phyloP scores from a whole-genome alignment of 2,113 vertebrate genomes.

The Rhinopithecus roxellana region DNA sequence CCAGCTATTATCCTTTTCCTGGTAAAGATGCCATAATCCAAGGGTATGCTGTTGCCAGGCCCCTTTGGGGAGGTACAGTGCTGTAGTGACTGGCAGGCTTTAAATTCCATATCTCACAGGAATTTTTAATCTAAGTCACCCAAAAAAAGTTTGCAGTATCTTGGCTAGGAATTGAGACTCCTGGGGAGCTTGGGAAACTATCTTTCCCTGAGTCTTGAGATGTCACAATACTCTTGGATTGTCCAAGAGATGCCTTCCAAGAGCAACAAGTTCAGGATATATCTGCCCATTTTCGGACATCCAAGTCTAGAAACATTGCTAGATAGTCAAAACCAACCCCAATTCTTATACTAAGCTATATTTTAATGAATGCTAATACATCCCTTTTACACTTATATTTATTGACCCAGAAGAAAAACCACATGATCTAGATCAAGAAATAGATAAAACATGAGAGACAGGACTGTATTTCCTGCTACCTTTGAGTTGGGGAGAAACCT shows the following conservation, averaged over 20 bases:
- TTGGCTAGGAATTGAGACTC: not conserved
- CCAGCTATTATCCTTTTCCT: not conserved
- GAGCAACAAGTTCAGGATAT: not conserved
- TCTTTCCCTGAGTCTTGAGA: not conserved
- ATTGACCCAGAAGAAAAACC: not conserved
- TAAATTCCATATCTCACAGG: not conserved
- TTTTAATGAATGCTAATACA: not conserved
- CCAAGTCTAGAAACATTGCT: not conserved
- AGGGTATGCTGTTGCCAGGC: not conserved
- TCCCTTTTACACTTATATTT: not conserved
- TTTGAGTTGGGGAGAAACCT: not conserved
- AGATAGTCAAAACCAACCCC: not conserved
- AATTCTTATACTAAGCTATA: not conserved
- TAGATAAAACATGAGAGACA: not conserved
- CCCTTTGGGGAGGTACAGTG: not conserved
- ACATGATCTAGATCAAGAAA: not conserved
- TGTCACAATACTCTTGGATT: not conserved
- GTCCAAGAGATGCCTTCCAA: not conserved
- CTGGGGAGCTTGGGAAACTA: no score
- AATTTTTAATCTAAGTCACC: not conserved
- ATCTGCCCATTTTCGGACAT: not conserved
- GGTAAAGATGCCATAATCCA: not conserved
- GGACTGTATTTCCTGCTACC: not conserved
- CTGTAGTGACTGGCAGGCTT: not conserved
- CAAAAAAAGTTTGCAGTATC: not conserved